phyloP scores from a whole-genome alignment of 2,113 vertebrate species.

The Phrynosoma platyrhinos region DNA sequence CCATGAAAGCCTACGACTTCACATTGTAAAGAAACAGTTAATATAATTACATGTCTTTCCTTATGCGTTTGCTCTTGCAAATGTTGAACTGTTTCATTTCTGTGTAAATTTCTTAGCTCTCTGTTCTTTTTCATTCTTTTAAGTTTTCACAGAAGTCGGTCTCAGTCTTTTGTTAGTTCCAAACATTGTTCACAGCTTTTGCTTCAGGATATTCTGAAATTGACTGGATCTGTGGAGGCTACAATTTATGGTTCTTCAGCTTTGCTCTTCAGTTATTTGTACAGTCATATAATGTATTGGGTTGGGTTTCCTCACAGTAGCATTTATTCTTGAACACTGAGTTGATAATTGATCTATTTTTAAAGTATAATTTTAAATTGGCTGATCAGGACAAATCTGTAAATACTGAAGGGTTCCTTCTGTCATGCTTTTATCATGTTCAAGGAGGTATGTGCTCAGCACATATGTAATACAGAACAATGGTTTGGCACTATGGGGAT shows the following conservation, averaged over 20 bases:
- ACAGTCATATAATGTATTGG: background rate
- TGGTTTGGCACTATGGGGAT: background rate
- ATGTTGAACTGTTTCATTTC: background rate
- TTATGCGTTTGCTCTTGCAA: background rate
- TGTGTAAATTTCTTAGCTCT: background rate
- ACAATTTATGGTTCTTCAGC: background rate
- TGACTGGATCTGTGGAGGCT: background rate
- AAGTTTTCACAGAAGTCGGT: background rate
- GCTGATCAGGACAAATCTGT: background rate
- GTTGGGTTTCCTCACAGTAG: background rate
- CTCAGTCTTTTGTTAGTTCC: background rate
- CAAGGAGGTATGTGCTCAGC: background rate
- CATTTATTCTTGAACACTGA: background rate
- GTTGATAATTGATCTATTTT: background rate
- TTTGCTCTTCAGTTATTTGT: background rate
- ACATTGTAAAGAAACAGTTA: background rate
- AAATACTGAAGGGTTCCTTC: background rate
- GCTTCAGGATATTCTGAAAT: background rate
- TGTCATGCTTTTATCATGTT: background rate
- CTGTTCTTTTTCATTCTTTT: background rate
- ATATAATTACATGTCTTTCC: background rate
- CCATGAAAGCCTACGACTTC: no score
- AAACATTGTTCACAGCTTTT: background rate
- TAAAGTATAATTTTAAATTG: background rate
- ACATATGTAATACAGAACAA: background rate